phyloP scores from a whole-genome alignment of 2,113 vertebrate genomes.

The Varanus salvator region DNA sequence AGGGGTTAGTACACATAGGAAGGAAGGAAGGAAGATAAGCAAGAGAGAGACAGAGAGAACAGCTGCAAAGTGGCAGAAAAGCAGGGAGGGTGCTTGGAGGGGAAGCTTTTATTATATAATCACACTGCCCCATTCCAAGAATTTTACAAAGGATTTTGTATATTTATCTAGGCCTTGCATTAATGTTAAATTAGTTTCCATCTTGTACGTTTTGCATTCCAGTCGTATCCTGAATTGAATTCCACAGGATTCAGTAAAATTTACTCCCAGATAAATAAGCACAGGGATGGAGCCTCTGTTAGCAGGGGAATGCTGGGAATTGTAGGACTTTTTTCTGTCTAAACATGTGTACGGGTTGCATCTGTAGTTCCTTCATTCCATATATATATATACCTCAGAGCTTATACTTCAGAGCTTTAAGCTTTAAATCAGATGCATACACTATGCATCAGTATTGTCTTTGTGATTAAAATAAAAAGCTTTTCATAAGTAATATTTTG shows the following conservation, averaged over 20 bases:
- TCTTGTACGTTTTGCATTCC: neutral
- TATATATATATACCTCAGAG: neutral
- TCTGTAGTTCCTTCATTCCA: neutral
- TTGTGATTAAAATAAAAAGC: neutral
- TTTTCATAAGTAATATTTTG: neutral
- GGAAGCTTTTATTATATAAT: too few species aligned
- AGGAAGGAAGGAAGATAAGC: too few species aligned
- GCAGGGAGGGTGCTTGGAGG: too few species aligned
- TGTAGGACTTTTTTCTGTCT: too few species aligned
- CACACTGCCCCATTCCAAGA: too few species aligned
- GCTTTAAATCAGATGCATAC: constrained; percentile 9
- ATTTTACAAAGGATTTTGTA: too few species aligned
- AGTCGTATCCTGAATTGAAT: neutral
- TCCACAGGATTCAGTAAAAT: neutral
- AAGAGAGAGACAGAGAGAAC: too few species aligned
- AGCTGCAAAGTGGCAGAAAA: too few species aligned
- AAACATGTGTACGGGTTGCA: neutral
- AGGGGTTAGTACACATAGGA: too few species aligned
- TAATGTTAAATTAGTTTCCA: neutral
- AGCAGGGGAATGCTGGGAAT: neutral
- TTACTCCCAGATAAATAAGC: neutral
- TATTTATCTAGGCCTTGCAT: too few species aligned
- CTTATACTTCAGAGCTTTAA: neutral
- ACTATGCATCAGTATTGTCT: neutral
- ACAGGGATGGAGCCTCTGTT: neutral